Conservation (phyloP, 1,140 invertebrate species). For the Musca vetustissima region DNA sequence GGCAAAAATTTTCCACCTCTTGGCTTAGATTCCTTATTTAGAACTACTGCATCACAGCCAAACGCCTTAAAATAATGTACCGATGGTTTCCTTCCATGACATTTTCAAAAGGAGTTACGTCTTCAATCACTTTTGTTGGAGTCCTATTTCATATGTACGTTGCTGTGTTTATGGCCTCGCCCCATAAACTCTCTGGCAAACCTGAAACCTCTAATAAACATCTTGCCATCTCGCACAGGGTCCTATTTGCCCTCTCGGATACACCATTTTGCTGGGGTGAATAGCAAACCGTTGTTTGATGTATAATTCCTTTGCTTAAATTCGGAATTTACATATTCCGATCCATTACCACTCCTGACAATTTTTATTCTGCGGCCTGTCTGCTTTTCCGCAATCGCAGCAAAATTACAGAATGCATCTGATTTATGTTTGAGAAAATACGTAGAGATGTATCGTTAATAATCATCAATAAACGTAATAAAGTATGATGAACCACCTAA, state of each 20-base stretch:
- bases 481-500: constrained; percentile 40
- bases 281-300: constrained; percentile 50
- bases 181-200: too few species aligned
- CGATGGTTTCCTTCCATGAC: not conserved
- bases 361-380: constrained; percentile 41
- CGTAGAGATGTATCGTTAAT: not conserved
- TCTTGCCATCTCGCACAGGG: constrained; percentile 30
- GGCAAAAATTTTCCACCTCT: constrained; percentile 34
- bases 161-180: constrained; percentile 54
- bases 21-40: constrained; percentile 24
- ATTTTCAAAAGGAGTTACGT: constrained; percentile 42
- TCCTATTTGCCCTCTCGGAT: constrained; percentile 40
- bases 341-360: constrained; percentile 51
- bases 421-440: constrained; percentile 12
- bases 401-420: constrained; percentile 9
- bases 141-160: constrained; percentile 27
- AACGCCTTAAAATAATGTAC: too few species aligned
- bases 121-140: too few species aligned
- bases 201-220: constrained; percentile 38
- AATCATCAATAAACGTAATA: constrained; percentile 43
- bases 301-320: constrained; percentile 44
- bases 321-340: constrained; percentile 43
- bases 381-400: constrained; percentile 30
- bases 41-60: too few species aligned
- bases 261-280: constrained; percentile 55